Evolutionary conservation across 2,888 invertebrate species (phyloP), one percentile per base, ranked within the genome.

Genomic region (Myopa testacea): DNA sequence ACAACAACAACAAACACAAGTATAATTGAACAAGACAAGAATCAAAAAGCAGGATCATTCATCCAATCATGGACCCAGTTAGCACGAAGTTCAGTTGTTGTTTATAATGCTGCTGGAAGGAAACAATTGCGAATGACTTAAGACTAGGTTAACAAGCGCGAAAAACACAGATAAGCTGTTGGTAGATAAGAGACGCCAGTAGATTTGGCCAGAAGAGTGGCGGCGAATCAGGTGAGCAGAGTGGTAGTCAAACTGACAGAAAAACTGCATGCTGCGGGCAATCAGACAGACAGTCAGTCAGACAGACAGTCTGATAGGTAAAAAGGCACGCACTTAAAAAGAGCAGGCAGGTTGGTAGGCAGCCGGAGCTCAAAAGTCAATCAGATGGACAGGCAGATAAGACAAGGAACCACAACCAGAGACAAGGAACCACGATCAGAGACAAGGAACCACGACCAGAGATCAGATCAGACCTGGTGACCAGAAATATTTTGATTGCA

Each of bases 41-140:
- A 52, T 14, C n/a, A n/a, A 62, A 63, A 73, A 38, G 14, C 26
- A 52, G 19, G 38, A 50, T 19, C n/a, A 52, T 70, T 34, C n/a
- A 58, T 6, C 10, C 16, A 6, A 16, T 4, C 38, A 55, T 8
- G 6, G 52, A 58, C 67, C 58, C 52, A 68, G 55, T 50, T 26
- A 65, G 50, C 63, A 52, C 37, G 63, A n/a, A 45, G 62, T 73
- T 50, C 63, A 73, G 26, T 55, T 52, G 26, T 55, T 52, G 40
- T 62, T 40, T 73, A 50, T 40, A 58, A 37, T 16, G 16, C 3
- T 60, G 50, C 50, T 70, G n/a, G 62, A 63, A 62, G 70, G 62
- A 71, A 65, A 76, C 76, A 76, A 76, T 76, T 65, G 76, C 63
- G 67, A 38, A 72, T 72, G 72, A 77, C 77, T 72, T 67, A 77